Evolutionary conservation across 2,113 vertebrate species (phyloP), one percentile per base, ranked within the genome.

Genomic region (Chaenogobius annularis): DNA sequence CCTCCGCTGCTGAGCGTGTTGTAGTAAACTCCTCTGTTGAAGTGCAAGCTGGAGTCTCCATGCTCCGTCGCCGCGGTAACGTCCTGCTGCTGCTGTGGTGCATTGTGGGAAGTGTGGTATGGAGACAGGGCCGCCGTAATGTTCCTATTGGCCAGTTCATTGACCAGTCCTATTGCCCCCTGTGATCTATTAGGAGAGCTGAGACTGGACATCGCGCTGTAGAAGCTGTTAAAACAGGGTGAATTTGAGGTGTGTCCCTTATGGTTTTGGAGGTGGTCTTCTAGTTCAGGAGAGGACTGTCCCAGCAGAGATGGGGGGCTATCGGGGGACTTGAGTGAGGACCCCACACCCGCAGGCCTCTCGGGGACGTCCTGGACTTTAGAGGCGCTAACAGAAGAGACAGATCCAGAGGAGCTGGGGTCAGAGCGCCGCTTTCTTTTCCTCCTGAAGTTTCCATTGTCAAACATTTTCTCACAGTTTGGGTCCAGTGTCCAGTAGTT

Each of bases 381-480:
- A 0, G 93, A 78, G 90, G 79, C 50, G 64, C 85, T 90, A 0
- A 75, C 89, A 63, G 56, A 94, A 50, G 59, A 89, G 54, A 26
- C 94, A 43, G 66, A 93, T 0, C 89, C 86, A 0, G 68, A 58
- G 0, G 90, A 37, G 0, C 78, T 92, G 31, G 94, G 87, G 69
- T 99, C 98, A 0, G 96, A 94, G 20, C 97, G 93, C 15, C 97
- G 93, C 87, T 99, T 99, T 70, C 97, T 92, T 74, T 98, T 99
- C 83, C 98, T 86, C 1, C 98, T 96, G 87, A 99, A 99, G 80
- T 99, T 99, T 10, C 98, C 97, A 0, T 99, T 99, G 84, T 99
- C 98, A 69, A 99, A 99, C 98, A 99, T 99, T 86, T 99, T 99
- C 84, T 99, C 98, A 54, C 98, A 99, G 94, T 99, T 99, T 13